Evolutionary conservation across 2,113 vertebrate species (phyloP), one percentile per base, ranked within the genome.

Genomic region (Saccopteryx leptura): DNA sequence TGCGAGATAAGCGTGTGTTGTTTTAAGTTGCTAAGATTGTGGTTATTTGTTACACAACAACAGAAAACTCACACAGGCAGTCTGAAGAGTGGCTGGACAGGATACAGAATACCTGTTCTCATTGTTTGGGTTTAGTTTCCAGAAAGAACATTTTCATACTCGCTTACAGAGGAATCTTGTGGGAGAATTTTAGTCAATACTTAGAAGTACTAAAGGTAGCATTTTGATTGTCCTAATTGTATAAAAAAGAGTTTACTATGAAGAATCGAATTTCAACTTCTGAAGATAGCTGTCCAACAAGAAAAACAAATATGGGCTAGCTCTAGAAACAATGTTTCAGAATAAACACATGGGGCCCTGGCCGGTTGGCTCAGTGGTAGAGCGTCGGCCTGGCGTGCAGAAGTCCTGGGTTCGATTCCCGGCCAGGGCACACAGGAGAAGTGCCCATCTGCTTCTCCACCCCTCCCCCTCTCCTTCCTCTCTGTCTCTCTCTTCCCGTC

Each of bases 161-260:
- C 90, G 17, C 46, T 72, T 87, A 12, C 14, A 90, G 21, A 80
- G 24, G 91, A 89, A 83, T 84, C 54, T 18, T 79, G 23, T 31
- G 50, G 83, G 24, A 92, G 13, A 89, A 79, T 78, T 63, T 68
- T 86, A 78, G 84, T 58, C 65, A 80, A 93, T 72, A 86, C 83
- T 52, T 80, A 33, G 33, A 75, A 86, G 23, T 39, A 46, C 24
- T 63, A 48, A 71, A 72, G 28, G 39, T 65, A 91, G n/a, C 24
- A 9, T 71, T 94, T 76, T 91, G 9, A 65, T 96, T 96, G 95
- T 93, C 65, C 39, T 61, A 39, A 50, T 24, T 68, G 12, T 56
- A 85, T 68, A 24, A 12, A 69, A 80, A 46, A 71, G 1, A 2
- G 5, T 39, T 82, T 28, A 26, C 28, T 60, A 10, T 60, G n/a